Conservation (phyloP, 2,113 vertebrate genomes). For the Cyanistes caeruleus region DNA sequence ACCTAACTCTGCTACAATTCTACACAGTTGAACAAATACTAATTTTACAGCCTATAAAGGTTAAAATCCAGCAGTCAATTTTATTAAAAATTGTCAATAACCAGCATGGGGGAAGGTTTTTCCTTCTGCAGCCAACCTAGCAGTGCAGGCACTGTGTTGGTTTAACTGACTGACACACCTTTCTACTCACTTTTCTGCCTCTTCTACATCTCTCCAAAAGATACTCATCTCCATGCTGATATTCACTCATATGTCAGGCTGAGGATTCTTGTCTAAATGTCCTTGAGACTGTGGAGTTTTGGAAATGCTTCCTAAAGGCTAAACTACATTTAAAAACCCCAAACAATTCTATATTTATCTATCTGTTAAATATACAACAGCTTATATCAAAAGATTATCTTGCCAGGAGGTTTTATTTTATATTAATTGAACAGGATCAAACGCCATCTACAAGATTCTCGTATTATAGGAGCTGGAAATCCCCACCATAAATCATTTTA, state of each 20-base stretch:
- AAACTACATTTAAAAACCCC: background rate
- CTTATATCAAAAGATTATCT: constrained; percentile 43
- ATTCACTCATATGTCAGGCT: background rate
- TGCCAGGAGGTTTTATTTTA: constrained; percentile 58
- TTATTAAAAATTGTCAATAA: background rate
- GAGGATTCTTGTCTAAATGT: background rate
- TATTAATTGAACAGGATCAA: constrained; percentile 56
- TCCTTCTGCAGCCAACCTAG: background rate
- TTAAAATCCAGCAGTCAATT: background rate
- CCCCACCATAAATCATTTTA: constrained; percentile 66
- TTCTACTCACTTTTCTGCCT: background rate
- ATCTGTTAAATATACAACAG: constrained; percentile 26
- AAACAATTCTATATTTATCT: constrained; percentile 26
- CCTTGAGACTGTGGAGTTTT: background rate
- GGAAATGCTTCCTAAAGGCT: constrained; percentile 28
- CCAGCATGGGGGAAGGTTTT: background rate
- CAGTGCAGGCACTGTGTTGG: background rate
- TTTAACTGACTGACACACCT: background rate
- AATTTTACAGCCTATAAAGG: background rate
- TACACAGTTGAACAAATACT: background rate
- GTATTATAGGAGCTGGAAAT: constrained; percentile 65
- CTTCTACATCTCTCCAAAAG: background rate
- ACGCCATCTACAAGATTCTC: constrained; percentile 25
- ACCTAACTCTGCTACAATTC: background rate
- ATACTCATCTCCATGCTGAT: background rate